These are phyloP conservation scores for Microcebus jonahi DNA, from an alignment of 2,113 vertebrate genomes.

Conservation along the genomic window DNA sequence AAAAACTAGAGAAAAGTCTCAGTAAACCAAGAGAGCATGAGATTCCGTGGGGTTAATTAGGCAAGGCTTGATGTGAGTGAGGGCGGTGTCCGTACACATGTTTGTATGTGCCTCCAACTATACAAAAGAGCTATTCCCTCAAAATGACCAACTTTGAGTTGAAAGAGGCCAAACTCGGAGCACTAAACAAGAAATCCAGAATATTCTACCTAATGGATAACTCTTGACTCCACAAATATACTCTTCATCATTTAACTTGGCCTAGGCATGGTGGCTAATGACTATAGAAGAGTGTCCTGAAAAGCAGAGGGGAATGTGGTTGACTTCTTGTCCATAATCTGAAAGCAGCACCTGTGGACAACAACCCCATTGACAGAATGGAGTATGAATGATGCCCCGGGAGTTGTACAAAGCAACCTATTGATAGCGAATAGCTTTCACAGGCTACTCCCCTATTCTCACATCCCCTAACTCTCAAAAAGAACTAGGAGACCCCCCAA, in stretches of 20 bases:
- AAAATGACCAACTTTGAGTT: not conserved
- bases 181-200: not conserved
- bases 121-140: slow-evolving; percentile 35
- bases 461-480: not conserved
- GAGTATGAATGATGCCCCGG: not conserved
- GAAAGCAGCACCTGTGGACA: not conserved
- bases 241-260: not conserved
- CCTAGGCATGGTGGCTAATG: not conserved
- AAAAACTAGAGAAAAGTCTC: not conserved
- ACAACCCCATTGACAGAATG: not conserved
- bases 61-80: not conserved
- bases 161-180: not conserved
- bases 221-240: not conserved
- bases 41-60: not conserved
- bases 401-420: not conserved
- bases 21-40: not conserved
- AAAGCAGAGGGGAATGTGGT: not conserved
- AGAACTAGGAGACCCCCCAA: not conserved
- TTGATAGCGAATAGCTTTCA: not conserved
- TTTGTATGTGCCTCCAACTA: not conserved
- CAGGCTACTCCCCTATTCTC: not conserved
- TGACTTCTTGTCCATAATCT: not conserved
- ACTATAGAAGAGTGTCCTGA: not conserved
- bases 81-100: not conserved
- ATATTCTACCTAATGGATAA: not conserved